phyloP scores from a whole-genome alignment of 2,113 vertebrate genomes.

The Odocoileus virginianus region DNA sequence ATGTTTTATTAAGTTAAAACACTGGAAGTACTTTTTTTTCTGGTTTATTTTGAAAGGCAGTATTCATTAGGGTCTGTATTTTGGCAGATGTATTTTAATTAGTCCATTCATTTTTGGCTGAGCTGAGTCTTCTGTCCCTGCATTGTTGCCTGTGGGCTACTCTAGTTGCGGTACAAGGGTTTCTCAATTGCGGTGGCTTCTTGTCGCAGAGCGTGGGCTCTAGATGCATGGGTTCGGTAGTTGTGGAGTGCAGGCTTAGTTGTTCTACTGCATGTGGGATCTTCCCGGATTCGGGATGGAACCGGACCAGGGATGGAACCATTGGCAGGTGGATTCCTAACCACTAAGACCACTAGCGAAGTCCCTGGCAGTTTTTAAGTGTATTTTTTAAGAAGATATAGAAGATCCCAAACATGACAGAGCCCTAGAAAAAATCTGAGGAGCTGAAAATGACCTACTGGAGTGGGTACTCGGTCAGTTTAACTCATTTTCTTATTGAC shows the following conservation, averaged over 20 bases:
- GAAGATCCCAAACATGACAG: not conserved
- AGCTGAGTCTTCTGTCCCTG: not conserved
- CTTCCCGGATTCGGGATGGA: not conserved
- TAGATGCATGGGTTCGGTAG: not conserved
- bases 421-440: not conserved
- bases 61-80: not conserved
- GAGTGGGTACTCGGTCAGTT: rapidly evolving
- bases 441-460: not conserved
- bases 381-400: not conserved
- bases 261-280: not conserved
- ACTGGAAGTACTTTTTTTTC: not conserved
- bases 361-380: not conserved
- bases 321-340: not conserved
- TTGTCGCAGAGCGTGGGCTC: not conserved
- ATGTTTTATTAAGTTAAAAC: not conserved
- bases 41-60: not conserved
- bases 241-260: not conserved
- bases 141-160: not conserved
- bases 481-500: not conserved
- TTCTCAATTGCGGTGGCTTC: not conserved
- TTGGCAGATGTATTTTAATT: not conserved
- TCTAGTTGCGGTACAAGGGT: not conserved
- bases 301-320: not conserved
- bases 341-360: not conserved
- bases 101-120: not conserved